Evolutionary conservation across 64 coral and sea anemone genomes (phyloP).

Genomic region (Porites australiensis): DNA sequence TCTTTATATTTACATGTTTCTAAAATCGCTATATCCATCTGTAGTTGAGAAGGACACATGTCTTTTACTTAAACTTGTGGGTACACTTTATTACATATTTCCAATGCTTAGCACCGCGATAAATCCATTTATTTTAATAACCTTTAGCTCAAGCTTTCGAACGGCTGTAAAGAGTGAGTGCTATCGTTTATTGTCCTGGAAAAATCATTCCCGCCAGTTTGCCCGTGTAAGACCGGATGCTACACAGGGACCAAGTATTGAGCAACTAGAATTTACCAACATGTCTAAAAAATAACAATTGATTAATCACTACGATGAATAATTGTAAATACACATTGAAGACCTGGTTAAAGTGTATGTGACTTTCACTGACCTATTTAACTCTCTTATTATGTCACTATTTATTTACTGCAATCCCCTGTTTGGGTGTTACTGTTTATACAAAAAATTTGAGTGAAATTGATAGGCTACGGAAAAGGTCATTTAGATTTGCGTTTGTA

Average conservation of each 20-base stretch:
- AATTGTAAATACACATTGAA: too few relatives aligned
- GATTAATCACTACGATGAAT: too few relatives aligned
- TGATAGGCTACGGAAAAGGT: too few relatives aligned
- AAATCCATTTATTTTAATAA: slow-evolving; percentile 18
- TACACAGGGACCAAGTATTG: not conserved
- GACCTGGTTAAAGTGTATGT: too few relatives aligned
- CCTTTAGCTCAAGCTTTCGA: not conserved
- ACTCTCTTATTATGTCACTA: too few relatives aligned
- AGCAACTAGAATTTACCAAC: not conserved
- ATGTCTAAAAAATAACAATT: too few relatives aligned
- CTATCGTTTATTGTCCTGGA: not conserved
- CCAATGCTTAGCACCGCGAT: slow-evolving; percentile 3
- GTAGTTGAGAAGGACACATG: not conserved
- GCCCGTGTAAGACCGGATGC: not conserved
- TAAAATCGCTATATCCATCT: not conserved
- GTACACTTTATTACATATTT: slow-evolving; percentile 5
- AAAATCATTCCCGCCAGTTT: not conserved
- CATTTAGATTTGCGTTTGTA: too few relatives aligned
- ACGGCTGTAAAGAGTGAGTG: not conserved
- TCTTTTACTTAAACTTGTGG: not conserved
- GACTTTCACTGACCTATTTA: too few relatives aligned
- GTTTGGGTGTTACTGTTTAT: too few relatives aligned
- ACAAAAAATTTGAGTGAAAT: too few relatives aligned
- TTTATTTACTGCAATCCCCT: too few relatives aligned
- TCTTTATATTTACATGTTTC: slow-evolving; percentile 10